phyloP scores from a whole-genome alignment of 1,140 invertebrate genomes.

The Scaptomyza montana region DNA sequence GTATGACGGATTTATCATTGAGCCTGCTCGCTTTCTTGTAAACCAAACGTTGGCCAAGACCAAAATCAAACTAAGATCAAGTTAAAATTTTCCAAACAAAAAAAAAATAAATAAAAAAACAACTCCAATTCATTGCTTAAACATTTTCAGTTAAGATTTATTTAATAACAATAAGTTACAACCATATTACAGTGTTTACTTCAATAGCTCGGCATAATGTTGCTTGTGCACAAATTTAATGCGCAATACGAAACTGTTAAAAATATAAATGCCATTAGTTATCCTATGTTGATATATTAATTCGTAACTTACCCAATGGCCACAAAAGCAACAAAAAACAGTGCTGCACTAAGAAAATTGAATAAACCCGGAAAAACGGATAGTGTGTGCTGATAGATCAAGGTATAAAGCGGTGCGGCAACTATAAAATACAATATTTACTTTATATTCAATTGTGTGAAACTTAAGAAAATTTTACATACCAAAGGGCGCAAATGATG shows the following conservation, averaged over 20 bases:
- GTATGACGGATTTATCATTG: too few species aligned
- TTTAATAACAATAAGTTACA: neutral
- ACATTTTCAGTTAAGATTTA: neutral
- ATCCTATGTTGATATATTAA: neutral
- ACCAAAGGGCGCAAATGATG: slow-evolving; percentile 85
- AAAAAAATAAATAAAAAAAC: too few species aligned
- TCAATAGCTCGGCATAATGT: slow-evolving; percentile 68
- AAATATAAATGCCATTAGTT: slow-evolving; percentile 5
- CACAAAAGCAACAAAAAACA: slow-evolving; percentile 80
- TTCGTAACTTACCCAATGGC: slow-evolving; percentile 84
- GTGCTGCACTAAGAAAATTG: slow-evolving; percentile 84
- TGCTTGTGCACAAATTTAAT: slow-evolving; percentile 65
- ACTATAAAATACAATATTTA: slow-evolving; percentile 45
- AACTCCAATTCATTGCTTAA: too few species aligned
- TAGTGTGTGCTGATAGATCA: slow-evolving; percentile 86
- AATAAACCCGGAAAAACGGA: slow-evolving; percentile 85
- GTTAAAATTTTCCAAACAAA: too few species aligned
- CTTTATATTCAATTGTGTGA: neutral
- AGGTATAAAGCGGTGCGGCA: slow-evolving; percentile 86
- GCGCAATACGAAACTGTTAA: slow-evolving; percentile 59
- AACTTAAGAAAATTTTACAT: neutral
- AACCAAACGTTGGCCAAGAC: too few species aligned
- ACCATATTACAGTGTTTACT: slow-evolving; percentile 27
- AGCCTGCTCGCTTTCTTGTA: too few species aligned
- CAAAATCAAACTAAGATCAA: too few species aligned